These are phyloP conservation scores for Cryptophagus acutangulus DNA, from an alignment of 2,888 invertebrate genomes.

Conservation along the genomic window DNA sequence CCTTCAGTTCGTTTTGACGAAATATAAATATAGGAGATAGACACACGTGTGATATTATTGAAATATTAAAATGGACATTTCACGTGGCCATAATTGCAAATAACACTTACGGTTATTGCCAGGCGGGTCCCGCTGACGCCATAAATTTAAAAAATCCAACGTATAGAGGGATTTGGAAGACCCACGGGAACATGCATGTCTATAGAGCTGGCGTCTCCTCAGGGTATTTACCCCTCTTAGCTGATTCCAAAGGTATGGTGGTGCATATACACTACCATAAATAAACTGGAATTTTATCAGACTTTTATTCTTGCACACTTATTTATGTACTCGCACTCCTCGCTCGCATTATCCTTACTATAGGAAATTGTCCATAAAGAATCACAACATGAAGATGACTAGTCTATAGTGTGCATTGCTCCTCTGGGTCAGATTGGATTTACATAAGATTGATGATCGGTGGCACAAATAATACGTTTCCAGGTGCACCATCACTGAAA, in stretches of 20 bases:
- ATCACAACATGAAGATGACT: no score
- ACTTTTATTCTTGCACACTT: neutral
- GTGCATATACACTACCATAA: slow-evolving; percentile 26
- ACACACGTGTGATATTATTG: no score
- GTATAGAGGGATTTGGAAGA: slow-evolving; percentile 21
- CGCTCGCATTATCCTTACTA: neutral
- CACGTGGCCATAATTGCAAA: slow-evolving; percentile 30
- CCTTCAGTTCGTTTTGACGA: no score
- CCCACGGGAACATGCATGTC: slow-evolving; percentile 24
- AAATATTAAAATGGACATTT: no score
- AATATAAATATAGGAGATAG: no score
- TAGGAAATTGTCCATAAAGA: neutral
- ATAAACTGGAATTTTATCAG: slow-evolving; percentile 31
- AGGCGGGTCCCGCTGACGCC: slow-evolving; percentile 22
- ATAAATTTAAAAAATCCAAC: slow-evolving; percentile 33
- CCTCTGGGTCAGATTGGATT: neutral
- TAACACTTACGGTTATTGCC: slow-evolving; percentile 33
- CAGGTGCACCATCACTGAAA: neutral
- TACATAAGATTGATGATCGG: no score
- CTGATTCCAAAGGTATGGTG: slow-evolving; percentile 25
- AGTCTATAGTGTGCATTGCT: neutral
- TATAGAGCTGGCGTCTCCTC: slow-evolving; percentile 20
- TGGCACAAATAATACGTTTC: no score
- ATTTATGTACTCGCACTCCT: neutral
- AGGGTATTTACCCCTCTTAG: slow-evolving; percentile 30